A percentile compares a stretch with the other conserved stretches of the same genome.
These are phyloP conservation scores for Tholera decimalis DNA, from an alignment of 2,888 invertebrate genomes.

Conservation along the genomic window DNA sequence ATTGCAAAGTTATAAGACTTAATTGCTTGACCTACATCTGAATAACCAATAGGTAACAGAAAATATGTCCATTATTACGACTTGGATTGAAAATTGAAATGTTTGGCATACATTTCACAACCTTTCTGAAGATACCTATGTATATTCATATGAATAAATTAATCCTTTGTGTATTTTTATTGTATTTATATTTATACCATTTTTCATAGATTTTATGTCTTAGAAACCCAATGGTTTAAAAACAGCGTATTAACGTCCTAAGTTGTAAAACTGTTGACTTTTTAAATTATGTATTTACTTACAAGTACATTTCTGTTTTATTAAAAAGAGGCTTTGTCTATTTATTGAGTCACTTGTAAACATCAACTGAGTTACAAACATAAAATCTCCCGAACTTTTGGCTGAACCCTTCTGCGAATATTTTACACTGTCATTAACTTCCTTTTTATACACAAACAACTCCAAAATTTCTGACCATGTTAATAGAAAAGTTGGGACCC, in stretches of 20 bases:
- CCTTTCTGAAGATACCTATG: slow-evolving; percentile 11
- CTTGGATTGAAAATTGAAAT: slow-evolving; percentile 27
- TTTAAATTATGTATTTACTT: too few relatives aligned
- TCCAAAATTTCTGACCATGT: slow-evolving; percentile 47
- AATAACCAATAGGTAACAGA: slow-evolving; percentile 42
- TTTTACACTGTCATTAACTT: slow-evolving; percentile 49
- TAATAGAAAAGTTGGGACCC: slow-evolving; percentile 29
- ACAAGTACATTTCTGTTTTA: background rate
- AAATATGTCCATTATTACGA: slow-evolving; percentile 34
- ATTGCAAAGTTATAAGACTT: slow-evolving; percentile 47
- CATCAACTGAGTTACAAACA: slow-evolving; percentile 37
- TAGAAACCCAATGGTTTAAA: too few relatives aligned
- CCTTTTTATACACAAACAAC: slow-evolving; percentile 44
- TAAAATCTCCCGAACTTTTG: slow-evolving; percentile 16
- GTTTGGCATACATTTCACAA: slow-evolving; percentile 11
- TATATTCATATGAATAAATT: slow-evolving; percentile 36
- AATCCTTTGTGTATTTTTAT: slow-evolving; percentile 14
- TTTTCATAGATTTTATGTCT: too few relatives aligned
- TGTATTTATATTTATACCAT: background rate
- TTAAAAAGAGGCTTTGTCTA: slow-evolving; percentile 4
- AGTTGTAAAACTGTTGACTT: too few relatives aligned
- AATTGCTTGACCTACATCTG: slow-evolving; percentile 40
- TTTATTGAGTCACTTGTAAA: slow-evolving; percentile 25
- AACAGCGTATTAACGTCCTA: too few relatives aligned
- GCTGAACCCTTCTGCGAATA: slow-evolving; percentile 35